Evolutionary conservation across 2,797 vertebrate genomes (phyloP).

Genomic region (Carcharodon carcharias): DNA sequence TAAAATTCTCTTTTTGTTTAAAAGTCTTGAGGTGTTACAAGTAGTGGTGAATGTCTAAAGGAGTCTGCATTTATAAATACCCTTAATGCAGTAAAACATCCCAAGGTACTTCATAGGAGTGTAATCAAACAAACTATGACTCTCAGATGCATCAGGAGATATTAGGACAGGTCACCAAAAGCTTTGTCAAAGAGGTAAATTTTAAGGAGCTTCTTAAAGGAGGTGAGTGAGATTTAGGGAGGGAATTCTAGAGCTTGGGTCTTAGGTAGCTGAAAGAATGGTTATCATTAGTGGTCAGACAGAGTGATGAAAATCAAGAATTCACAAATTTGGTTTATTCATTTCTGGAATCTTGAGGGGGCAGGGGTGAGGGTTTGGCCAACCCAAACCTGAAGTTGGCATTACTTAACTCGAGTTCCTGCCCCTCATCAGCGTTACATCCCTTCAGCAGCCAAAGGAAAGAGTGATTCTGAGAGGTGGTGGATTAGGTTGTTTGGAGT

Average conservation of each 20-base stretch:
- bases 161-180: background rate
- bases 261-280: background rate
- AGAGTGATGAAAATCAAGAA: background rate
- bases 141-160: background rate
- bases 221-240: background rate
- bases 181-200: background rate
- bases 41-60: background rate
- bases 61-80: background rate
- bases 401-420: background rate
- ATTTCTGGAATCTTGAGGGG: background rate
- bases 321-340: background rate
- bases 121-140: background rate
- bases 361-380: too few species aligned
- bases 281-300: too few species aligned
- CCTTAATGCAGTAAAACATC: background rate
- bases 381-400: background rate
- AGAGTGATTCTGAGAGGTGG: background rate
- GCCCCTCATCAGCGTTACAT: background rate
- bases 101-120: background rate
- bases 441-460: background rate
- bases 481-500: background rate
- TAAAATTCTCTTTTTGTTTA: background rate
- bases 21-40: background rate
- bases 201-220: background rate
- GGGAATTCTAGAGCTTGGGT: background rate